A percentile compares a stretch with the other conserved stretches of the same genome.
Evolutionary conservation across 1,140 invertebrate genomes (phyloP).

Genomic region (Drosophila nikananu): DNA sequence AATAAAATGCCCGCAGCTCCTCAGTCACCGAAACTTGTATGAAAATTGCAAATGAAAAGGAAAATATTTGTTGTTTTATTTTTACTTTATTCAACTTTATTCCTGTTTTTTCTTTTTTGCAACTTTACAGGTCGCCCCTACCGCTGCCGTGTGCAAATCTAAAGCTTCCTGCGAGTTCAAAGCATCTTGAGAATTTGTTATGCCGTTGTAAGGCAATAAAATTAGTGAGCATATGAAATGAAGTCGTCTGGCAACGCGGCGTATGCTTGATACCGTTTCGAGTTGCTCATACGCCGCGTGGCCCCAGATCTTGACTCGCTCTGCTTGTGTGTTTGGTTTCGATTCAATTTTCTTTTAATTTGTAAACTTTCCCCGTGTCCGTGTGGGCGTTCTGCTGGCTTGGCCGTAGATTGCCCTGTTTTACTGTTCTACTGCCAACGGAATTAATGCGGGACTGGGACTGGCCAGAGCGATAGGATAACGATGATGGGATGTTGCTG

Average conservation of each 20-base stretch:
- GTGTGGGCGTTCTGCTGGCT: constrained; percentile 29
- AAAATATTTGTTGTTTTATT: constrained; percentile 45
- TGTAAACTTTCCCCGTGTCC: constrained; percentile 46
- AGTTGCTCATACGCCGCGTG: constrained; percentile 61
- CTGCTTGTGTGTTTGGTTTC: constrained; percentile 13
- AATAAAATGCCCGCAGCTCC: constrained; percentile 65
- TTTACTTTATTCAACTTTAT: constrained; percentile 36
- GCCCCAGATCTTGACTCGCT: not conserved
- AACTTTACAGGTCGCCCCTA: constrained; percentile 32
- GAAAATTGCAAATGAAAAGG: constrained; percentile 72
- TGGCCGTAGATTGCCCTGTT: constrained; percentile 26
- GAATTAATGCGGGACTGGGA: constrained; percentile 19
- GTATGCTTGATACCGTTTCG: constrained; percentile 44
- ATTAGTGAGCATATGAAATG: constrained; percentile 65
- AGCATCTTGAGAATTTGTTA: constrained; percentile 51
- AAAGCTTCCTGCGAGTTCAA: constrained; percentile 57
- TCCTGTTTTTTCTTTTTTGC: constrained; percentile 9
- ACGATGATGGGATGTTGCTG: constrained; percentile 10
- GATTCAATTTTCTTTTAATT: constrained; percentile 50
- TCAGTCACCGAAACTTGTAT: constrained; percentile 39
- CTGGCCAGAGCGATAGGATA: constrained; percentile 13
- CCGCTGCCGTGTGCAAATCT: constrained; percentile 12
- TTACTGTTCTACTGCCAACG: constrained; percentile 27
- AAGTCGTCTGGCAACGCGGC: constrained; percentile 55
- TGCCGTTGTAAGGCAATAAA: constrained; percentile 56